Base-by-base conservation (phyloP, 2,888 invertebrate species). In the Oeneis ivallda region DNA sequence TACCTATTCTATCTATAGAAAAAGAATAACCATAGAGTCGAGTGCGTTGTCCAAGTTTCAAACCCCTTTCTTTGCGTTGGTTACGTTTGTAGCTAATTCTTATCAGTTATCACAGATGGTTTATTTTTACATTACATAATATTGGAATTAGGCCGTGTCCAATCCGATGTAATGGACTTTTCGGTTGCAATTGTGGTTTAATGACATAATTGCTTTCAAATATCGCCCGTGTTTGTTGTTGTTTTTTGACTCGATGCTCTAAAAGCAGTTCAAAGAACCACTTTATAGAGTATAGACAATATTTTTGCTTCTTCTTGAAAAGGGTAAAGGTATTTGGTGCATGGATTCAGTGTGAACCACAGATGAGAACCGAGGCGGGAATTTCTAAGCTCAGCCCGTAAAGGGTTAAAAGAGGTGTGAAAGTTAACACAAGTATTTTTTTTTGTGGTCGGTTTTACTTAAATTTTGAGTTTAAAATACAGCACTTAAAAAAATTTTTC, bases 71-170 rank as follows among this genome's bases (percentile, higher is more conserved):
- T 39, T 60, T 37, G 45, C 43, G 60, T 58, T 50, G 52, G 64
- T 72, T 73, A 72, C 68, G 66, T 69, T 65, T 56, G 43, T 49
- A 17, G 15, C 10, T 39, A 53, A 53, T 15, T 26, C 26, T 26
- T 26, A 26, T 26, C 26, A 53, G 34, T 17, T 39, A 49, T 9
- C 11, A 26, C 34, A 50, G 62, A 62, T 66, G 49, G 49, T 70
- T 67, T 70, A 65, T 68, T 70, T 69, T 62, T 61, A 26, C 37
- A 64, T 72, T 72, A 63, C 68, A 67, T 69, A 70, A 71, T 54
- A 64, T 57, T 56, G 41, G 41, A 70, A 70, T 61, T 69, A 65
- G 71, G 58, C 66, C 72, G 67, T 68, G 65, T 64, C 65, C 58
- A 47, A 70, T 67, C 62, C 65, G 62, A 59, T 63, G 61, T 62